phyloP scores from a whole-genome alignment of 1,140 invertebrate species.

The Spodoptera litura region DNA sequence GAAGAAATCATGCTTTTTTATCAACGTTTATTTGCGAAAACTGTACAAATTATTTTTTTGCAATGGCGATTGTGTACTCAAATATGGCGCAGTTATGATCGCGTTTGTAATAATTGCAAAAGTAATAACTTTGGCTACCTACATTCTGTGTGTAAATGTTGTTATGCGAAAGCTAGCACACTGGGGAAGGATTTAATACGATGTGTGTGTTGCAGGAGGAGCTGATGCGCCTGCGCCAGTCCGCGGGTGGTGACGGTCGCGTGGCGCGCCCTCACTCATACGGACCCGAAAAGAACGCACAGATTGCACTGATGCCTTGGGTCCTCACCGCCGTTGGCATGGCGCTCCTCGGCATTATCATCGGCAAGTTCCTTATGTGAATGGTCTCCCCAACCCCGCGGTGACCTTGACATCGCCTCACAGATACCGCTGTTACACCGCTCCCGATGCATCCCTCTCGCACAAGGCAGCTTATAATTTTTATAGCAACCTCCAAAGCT shows the following conservation, averaged over 20 bases:
- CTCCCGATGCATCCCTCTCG: constrained; percentile 87
- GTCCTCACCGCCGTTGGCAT: constrained; percentile 85
- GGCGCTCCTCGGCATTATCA: constrained; percentile 86
- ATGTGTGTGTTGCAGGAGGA: constrained; percentile 82
- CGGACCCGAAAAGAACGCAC: constrained; percentile 78
- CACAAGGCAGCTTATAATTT: constrained; percentile 88
- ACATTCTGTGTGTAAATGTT: neutral
- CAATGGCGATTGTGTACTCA: no score
- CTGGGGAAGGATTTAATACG: neutral
- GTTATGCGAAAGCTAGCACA: neutral
- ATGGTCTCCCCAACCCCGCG: constrained; percentile 62
- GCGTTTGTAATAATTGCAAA: no score
- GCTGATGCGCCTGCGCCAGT: constrained; percentile 85
- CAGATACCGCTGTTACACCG: constrained; percentile 71
- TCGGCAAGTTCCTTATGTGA: constrained; percentile 88
- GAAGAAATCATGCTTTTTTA: no score
- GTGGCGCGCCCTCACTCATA: constrained; percentile 76
- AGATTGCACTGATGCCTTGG: constrained; percentile 84
- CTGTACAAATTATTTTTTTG: no score
- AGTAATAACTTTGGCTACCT: no score
- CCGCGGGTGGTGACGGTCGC: constrained; percentile 69
- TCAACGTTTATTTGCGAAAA: no score
- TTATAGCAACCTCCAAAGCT: constrained; percentile 48
- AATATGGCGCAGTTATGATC: no score
- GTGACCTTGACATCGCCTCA: constrained; percentile 66